Base-by-base conservation (phyloP, 2,888 invertebrate genomes). In the Himalopsyche tibetana region DNA sequence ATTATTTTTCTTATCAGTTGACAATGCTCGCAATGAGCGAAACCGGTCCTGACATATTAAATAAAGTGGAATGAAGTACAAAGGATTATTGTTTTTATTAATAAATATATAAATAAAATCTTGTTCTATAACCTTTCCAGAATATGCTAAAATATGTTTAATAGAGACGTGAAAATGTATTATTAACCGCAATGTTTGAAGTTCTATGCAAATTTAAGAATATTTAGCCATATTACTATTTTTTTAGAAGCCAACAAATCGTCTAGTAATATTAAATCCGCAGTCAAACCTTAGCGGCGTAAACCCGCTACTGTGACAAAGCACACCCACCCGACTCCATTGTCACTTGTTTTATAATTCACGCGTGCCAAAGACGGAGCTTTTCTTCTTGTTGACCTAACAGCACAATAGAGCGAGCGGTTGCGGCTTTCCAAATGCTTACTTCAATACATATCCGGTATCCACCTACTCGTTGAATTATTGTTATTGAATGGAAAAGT, bases 271-370 rank as follows among this genome's bases (percentile, higher is more conserved):
- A 19, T 19, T 63, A 19, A 63, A 63, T 63, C 63, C 63, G 28
- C 19, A 63, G 63, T 19, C 8, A 63, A 63, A 19, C 19, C 63
- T 63, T 6, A n/a, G 28, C 63, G 8, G 63, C 19, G 4, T 19
- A 19, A 15, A 19, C 11, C 19, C 63, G 63, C 63, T 28, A 63
- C 63, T 63, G 63, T 63, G 63, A 19, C 63, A 63, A 63, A 63
- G 63, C 8, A 28, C 63, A 28, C 19, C 19, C 63, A 19, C 19
- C 63, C 63, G 28, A 63, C 6, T 63, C 63, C 63, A 63, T 63
- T 63, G 63, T 63, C 63, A 63, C 63, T 19, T 63, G 63, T 63
- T 63, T 19, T 63, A 63, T 63, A 63, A 63, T 63, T 63, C 63
- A 63, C 63, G 63, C 63, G 11, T 19, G n/a, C 63, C 63, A 63